A percentile compares a stretch with the other conserved stretches of the same genome.
phyloP scores from a whole-genome alignment of 2,113 vertebrate species.

The Chloropsis cyanopogon region DNA sequence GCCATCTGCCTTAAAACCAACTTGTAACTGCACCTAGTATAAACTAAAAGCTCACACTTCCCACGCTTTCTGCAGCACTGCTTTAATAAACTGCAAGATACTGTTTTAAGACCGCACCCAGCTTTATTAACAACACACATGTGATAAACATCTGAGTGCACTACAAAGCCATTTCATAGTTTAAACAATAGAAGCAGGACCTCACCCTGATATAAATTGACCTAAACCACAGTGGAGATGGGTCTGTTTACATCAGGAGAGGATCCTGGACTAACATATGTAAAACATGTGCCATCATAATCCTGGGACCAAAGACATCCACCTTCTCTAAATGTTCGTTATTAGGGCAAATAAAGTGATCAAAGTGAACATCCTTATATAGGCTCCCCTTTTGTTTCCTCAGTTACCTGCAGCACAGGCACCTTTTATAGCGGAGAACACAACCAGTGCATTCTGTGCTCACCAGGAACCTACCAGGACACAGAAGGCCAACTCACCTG shows the following conservation, averaged over 20 bases:
- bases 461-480: constrained; percentile 90
- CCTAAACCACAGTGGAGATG: not conserved
- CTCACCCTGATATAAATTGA: not conserved
- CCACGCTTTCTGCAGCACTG: not conserved
- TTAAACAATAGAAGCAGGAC: not conserved
- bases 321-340: not conserved
- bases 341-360: not conserved
- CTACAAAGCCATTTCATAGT: not conserved
- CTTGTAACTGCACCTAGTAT: not conserved
- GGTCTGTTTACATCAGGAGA: not conserved
- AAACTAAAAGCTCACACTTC: not conserved
- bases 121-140: not conserved
- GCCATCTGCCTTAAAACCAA: not conserved
- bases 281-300: not conserved
- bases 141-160: not conserved
- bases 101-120: not conserved
- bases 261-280: not conserved
- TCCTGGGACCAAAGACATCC: not conserved
- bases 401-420: constrained; percentile 86
- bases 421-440: constrained; percentile 89
- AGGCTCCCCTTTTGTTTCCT: constrained; percentile 28
- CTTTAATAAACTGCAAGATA: not conserved
- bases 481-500: constrained; percentile 87
- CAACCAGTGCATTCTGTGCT: constrained; percentile 83
- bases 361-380: not conserved